Percentiles rank a stretch among this genome's conserved stretches.
These are phyloP conservation scores for Charanyca ferruginea DNA, from an alignment of 2,888 invertebrate genomes.

Conservation along the genomic window DNA sequence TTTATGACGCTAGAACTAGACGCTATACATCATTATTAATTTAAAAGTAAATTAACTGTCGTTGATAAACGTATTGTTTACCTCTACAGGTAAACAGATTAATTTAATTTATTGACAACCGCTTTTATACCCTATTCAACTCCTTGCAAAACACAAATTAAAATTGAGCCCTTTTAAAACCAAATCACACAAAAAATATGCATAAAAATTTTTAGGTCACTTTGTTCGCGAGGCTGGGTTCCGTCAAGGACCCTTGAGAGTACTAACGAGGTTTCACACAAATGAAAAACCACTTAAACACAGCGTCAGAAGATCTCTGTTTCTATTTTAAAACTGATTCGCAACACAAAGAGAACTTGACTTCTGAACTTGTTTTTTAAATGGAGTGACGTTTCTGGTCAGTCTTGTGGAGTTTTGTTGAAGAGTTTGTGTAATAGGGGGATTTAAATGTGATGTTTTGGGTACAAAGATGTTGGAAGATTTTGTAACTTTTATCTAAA, in stretches of 20 bases:
- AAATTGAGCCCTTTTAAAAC: conserved; percentile 22
- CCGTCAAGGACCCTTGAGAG: conserved; percentile 60
- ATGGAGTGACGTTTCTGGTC: conserved; percentile 41
- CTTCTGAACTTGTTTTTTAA: conserved; percentile 45
- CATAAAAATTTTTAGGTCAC: conserved; percentile 67
- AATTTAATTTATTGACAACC: not conserved
- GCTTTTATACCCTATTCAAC: not conserved
- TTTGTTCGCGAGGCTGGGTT: conserved; percentile 56
- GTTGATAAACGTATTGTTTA: not conserved
- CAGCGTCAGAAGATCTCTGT: conserved; percentile 62
- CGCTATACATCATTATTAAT: too few species aligned
- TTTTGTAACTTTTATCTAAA: too few species aligned
- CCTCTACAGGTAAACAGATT: not conserved
- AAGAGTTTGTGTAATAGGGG: conserved; percentile 10
- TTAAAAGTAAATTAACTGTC: too few species aligned
- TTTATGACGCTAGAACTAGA: too few species aligned
- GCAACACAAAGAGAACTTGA: conserved; percentile 58
- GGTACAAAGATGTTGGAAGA: not conserved
- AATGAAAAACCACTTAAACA: conserved; percentile 67
- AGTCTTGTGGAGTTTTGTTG: not conserved
- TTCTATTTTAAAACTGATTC: conserved; percentile 66
- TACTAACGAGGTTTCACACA: conserved; percentile 70
- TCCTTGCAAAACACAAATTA: conserved; percentile 9
- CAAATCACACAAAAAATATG: conserved; percentile 57
- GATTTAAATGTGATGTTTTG: not conserved